Evolutionary conservation across 2,113 vertebrate genomes (phyloP), one percentile per base, ranked within the genome.

Genomic region (Crocuta crocuta): DNA sequence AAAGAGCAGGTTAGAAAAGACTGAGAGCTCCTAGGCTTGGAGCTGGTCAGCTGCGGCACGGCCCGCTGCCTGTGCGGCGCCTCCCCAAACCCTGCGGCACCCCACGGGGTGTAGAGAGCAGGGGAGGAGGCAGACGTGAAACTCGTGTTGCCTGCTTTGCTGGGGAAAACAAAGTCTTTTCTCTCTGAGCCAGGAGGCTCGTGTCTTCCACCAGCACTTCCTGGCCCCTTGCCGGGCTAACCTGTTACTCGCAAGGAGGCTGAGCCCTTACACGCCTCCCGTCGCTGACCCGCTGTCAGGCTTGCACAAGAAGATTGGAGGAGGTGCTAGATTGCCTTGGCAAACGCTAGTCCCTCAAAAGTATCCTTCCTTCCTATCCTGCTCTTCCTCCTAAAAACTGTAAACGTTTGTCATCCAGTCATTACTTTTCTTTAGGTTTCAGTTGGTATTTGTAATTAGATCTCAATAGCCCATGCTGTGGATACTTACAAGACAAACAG

Each of bases 211-310:
- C 61, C 33, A n/a, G 78, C 31, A 9, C 19, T 7, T 53, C 16
- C 1, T 1, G 15, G 12, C 13, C 3, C 79, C 2, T 15, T 5
- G 63, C 24, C 70, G 19, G 61, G 81, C 3, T 7, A 0, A 13
- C 45, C 15, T 3, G 7, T 11, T 28, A 65, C 70, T 12, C 28
- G 28, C 61, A 33, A 0, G 19, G 7, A 10, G 31, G 39, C 10
- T 0, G 10, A 55, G 17, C 23, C n/a, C 17, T 26, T 2, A 0
- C 12, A 2, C 7, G 7, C 82, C 15, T 10, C 45, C 7, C 0
- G 0, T 11, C 2, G 3, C 35, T 4, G 17, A 2, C 35, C 65
- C 15, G 43, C 11, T 12, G 28, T 63, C 61, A 31, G 28, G 2
- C 19, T 31, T 4, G 1, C 4, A 2, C 13, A 7, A 4, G 53